Evolutionary conservation across 2,113 vertebrate species (phyloP).

Genomic region (Pedionomus torquatus): DNA sequence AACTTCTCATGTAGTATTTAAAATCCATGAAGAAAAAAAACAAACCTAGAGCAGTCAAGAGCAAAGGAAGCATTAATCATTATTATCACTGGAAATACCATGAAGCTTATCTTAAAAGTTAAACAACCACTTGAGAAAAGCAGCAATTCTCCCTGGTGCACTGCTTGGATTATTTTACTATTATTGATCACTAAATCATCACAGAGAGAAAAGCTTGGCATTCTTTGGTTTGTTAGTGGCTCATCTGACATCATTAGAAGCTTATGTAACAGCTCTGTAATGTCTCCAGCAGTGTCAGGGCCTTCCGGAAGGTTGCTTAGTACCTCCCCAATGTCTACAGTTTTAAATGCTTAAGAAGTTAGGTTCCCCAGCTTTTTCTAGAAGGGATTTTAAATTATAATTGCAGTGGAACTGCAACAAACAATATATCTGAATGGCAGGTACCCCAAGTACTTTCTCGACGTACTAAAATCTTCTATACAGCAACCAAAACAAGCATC

Average conservation of each 20-base stretch:
- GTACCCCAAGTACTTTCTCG: neutral
- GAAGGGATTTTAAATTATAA: neutral
- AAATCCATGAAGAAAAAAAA: neutral
- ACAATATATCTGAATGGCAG: neutral
- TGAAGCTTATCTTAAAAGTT: constrained; percentile 6
- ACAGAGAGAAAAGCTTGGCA: neutral
- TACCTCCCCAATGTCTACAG: neutral
- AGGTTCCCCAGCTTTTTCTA: neutral
- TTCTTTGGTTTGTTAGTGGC: neutral
- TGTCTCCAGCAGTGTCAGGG: neutral
- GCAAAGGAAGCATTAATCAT: neutral
- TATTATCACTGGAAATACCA: neutral
- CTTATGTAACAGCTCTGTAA: neutral
- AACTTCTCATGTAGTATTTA: neutral
- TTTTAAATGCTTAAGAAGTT: neutral
- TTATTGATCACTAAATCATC: neutral
- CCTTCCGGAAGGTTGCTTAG: neutral
- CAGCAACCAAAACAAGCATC: neutral
- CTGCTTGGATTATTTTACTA: neutral
- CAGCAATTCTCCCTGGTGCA: neutral
- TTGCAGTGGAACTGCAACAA: neutral
- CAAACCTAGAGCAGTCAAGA: neutral
- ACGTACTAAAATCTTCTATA: neutral
- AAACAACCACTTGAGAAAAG: constrained; percentile 7
- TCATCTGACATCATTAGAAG: neutral